Evolutionary conservation across 1,140 invertebrate genomes (phyloP).

Genomic region (Cotesia vestalis): DNA sequence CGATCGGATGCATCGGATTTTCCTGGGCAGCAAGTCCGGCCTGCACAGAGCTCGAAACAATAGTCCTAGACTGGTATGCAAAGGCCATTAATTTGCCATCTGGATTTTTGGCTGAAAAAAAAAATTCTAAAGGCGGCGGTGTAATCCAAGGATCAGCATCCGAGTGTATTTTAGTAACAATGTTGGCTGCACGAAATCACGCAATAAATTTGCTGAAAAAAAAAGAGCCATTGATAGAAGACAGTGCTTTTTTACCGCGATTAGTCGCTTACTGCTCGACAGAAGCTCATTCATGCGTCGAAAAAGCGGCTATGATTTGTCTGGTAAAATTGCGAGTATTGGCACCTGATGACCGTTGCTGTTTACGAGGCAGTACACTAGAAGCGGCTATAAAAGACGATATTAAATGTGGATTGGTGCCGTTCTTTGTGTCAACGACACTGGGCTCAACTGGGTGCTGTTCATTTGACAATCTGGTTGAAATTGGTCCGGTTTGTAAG

Average conservation of each 20-base stretch:
- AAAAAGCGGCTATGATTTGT: slow-evolving; percentile 93
- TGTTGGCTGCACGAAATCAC: slow-evolving; percentile 81
- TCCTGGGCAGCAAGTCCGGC: slow-evolving; percentile 93
- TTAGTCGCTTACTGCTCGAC: slow-evolving; percentile 85
- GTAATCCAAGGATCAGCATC: slow-evolving; percentile 84
- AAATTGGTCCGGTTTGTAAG: slow-evolving; percentile 83
- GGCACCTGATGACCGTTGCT: slow-evolving; percentile 85
- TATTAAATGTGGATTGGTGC: slow-evolving; percentile 79
- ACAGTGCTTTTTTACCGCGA: slow-evolving; percentile 82
- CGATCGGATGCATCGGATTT: slow-evolving; percentile 93
- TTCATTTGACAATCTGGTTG: slow-evolving; percentile 82
- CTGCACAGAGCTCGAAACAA: slow-evolving; percentile 84
- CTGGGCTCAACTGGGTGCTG: slow-evolving; percentile 85
- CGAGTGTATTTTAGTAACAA: slow-evolving; percentile 85
- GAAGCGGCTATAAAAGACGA: slow-evolving; percentile 79
- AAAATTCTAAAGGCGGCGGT: slow-evolving; percentile 75
- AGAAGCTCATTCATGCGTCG: slow-evolving; percentile 91
- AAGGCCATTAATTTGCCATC: slow-evolving; percentile 69
- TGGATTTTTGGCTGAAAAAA: slow-evolving; percentile 67
- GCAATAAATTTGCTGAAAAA: slow-evolving; percentile 78
- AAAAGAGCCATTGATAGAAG: slow-evolving; percentile 61
- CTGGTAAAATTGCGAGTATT: slow-evolving; percentile 88
- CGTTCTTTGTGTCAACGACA: slow-evolving; percentile 86
- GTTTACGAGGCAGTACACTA: slow-evolving; percentile 79
- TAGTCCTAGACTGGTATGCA: slow-evolving; percentile 75